Evolutionary conservation across 2,797 vertebrate genomes (phyloP).

Genomic region (Enteromius afrohamiltoni): DNA sequence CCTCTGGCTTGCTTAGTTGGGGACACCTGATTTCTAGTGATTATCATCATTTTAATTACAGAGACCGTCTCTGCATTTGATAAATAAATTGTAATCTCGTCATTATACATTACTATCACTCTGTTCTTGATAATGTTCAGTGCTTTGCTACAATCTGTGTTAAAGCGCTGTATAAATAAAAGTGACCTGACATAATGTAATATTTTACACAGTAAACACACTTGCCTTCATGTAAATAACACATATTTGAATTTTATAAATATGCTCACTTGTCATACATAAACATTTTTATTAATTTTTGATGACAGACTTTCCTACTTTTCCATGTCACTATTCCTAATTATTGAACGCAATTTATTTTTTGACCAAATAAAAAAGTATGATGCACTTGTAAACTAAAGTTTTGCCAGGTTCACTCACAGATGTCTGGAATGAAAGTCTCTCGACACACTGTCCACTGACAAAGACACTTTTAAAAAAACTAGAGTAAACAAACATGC

Average conservation of each 20-base stretch:
- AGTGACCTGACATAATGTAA: no score
- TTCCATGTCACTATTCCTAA: not conserved
- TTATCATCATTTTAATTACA: no score
- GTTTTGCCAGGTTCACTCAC: not conserved
- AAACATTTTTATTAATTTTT: not conserved
- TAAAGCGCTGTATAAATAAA: no score
- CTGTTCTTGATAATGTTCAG: no score
- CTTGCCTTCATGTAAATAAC: not conserved
- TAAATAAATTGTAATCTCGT: no score
- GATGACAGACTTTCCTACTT: not conserved
- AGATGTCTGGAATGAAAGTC: not conserved
- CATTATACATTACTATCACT: no score
- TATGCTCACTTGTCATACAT: not conserved
- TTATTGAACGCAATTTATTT: not conserved
- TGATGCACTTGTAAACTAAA: not conserved
- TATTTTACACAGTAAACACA: not conserved
- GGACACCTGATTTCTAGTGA: no score
- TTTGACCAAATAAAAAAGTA: not conserved
- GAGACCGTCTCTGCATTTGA: no score
- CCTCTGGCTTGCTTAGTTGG: no score
- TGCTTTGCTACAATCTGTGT: no score
- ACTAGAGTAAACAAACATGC: slow-evolving; percentile 7
- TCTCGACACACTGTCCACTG: not conserved
- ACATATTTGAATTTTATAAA: not conserved
- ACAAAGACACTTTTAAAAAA: not conserved